These are phyloP conservation scores for Athene noctua DNA, from an alignment of 2,113 vertebrate genomes.

Conservation along the genomic window DNA sequence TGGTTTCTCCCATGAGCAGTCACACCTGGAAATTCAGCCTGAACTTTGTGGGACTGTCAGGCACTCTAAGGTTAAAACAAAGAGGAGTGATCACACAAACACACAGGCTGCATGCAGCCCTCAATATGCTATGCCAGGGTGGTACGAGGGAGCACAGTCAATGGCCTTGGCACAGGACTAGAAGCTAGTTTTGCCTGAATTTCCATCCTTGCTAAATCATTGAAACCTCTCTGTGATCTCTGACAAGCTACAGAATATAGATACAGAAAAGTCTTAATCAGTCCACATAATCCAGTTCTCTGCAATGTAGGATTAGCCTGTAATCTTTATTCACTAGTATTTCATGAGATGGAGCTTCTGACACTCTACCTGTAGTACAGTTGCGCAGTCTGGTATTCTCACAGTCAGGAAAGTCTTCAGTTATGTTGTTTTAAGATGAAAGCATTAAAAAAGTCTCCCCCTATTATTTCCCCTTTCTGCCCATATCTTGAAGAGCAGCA, in stretches of 20 bases:
- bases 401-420: not conserved
- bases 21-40: not conserved
- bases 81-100: fast-evolving
- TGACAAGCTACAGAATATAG: constrained; percentile 11
- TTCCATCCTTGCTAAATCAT: constrained; percentile 31
- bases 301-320: constrained; percentile 9
- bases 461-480: not conserved
- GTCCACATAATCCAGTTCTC: constrained; percentile 20
- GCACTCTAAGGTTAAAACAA: not conserved
- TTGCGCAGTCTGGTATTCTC: not conserved
- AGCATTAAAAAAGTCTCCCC: not conserved
- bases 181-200: not conserved
- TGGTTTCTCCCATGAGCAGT: not conserved
- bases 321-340: constrained; percentile 29
- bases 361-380: not conserved
- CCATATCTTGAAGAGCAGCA: not conserved
- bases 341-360: not conserved
- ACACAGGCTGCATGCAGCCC: fast-evolving
- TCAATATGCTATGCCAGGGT: fast-evolving
- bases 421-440: not conserved
- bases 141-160: not conserved
- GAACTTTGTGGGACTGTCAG: not conserved
- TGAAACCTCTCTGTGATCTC: constrained; percentile 30
- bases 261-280: constrained; percentile 22
- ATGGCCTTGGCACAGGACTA: not conserved